Evolutionary conservation across 2,797 vertebrate species (phyloP).

Genomic region (Alca torda): DNA sequence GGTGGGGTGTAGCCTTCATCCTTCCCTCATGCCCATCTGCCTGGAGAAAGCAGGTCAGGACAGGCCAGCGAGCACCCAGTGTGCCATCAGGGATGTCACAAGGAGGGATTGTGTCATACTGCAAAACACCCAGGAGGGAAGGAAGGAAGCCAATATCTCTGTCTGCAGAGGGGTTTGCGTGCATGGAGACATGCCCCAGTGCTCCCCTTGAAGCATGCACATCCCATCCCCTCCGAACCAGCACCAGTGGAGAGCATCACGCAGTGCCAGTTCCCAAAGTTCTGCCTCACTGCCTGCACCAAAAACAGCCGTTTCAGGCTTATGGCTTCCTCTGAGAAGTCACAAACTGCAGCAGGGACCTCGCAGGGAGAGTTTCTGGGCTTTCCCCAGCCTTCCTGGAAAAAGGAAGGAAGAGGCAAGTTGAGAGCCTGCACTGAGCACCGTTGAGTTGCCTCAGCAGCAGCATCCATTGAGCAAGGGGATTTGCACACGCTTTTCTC

Average conservation of each 20-base stretch:
- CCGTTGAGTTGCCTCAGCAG: not conserved
- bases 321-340: not conserved
- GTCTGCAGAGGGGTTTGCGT: accelerated
- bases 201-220: accelerated
- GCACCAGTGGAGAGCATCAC: not conserved
- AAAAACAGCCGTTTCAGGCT: accelerated
- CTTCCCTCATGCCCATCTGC: not conserved
- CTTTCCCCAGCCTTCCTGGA: not conserved
- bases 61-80: accelerated
- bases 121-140: not conserved
- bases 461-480: accelerated
- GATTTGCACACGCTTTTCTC: not conserved
- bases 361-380: not conserved
- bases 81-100: accelerated
- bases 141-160: not conserved
- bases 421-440: not conserved
- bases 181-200: accelerated
- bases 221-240: accelerated
- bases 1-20: not conserved
- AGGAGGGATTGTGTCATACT: not conserved
- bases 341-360: not conserved
- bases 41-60: not conserved
- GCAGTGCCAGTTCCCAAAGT: accelerated
- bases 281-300: not conserved
- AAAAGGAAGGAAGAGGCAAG: not conserved